Conservation (phyloP, 2,888 invertebrate genomes). For the Drosophila kuntzei region DNA sequence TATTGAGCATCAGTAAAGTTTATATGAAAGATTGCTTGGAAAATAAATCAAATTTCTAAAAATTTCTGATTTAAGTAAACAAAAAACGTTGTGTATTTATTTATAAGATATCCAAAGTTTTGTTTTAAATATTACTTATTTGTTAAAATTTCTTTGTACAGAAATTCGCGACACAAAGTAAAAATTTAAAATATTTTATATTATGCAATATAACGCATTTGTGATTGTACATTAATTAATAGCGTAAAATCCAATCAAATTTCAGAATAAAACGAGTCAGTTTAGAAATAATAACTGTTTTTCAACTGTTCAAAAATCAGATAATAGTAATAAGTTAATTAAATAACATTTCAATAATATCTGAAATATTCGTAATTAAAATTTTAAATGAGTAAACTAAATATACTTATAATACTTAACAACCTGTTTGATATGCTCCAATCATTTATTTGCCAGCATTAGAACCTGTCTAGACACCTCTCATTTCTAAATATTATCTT, state of each 20-base stretch:
- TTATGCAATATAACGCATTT: not conserved
- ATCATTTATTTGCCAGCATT: constrained; percentile 9
- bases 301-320: not conserved
- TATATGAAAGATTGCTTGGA: too few relatives aligned
- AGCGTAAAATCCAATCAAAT: not conserved
- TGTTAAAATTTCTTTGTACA: not conserved
- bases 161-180: not conserved
- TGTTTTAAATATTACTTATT: too few relatives aligned
- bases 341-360: not conserved
- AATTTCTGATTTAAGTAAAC: too few relatives aligned
- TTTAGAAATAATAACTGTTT: not conserved
- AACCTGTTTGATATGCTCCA: not conserved
- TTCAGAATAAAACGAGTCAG: not conserved
- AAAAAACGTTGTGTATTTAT: too few relatives aligned
- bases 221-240: not conserved
- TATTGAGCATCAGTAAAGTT: too few relatives aligned
- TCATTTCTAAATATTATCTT: constrained; percentile 13
- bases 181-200: not conserved
- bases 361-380: not conserved
- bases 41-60: too few relatives aligned
- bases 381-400: not conserved
- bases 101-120: too few relatives aligned
- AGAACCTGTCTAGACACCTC: constrained; percentile 5
- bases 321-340: not conserved
- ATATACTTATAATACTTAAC: not conserved